These are phyloP conservation scores for Scelioninae gen. 1 DNA, from an alignment of 2,888 invertebrate species.

Conservation along the genomic window DNA sequence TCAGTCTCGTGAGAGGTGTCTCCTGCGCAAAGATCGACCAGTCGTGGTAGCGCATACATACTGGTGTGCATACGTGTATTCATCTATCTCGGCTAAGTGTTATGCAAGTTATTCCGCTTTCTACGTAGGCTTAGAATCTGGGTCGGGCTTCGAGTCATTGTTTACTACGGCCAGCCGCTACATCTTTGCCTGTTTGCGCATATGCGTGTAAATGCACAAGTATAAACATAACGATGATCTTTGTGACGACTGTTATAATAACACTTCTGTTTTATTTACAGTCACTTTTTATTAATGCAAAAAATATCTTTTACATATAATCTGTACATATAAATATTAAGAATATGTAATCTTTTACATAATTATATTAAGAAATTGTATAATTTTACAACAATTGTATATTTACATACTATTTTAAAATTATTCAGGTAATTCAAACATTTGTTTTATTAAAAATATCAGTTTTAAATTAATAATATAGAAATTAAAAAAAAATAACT, in stretches of 20 bases:
- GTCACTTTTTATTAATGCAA: too few relatives aligned
- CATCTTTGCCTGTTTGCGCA: background rate
- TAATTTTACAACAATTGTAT: too few relatives aligned
- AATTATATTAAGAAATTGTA: too few relatives aligned
- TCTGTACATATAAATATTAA: too few relatives aligned
- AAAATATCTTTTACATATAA: too few relatives aligned
- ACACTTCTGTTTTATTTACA: too few relatives aligned
- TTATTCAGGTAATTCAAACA: too few relatives aligned
- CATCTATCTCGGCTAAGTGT: conserved; percentile 71
- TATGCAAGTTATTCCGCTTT: conserved; percentile 83
- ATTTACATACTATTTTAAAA: too few relatives aligned
- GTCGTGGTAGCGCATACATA: conserved; percentile 35
- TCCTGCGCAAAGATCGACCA: conserved; percentile 55
- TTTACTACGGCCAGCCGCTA: conserved; percentile 76
- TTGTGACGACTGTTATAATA: background rate
- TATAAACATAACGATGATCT: background rate
- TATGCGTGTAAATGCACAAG: background rate
- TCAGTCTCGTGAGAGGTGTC: conserved; percentile 56
- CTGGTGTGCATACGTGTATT: conserved; percentile 34
- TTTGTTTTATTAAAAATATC: too few relatives aligned
- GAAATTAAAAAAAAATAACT: too few relatives aligned
- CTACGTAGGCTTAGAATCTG: conserved; percentile 83
- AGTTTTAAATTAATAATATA: too few relatives aligned
- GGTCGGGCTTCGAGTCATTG: conserved; percentile 82
- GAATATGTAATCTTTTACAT: too few relatives aligned